Evolutionary conservation across 1,140 invertebrate species (phyloP).

Genomic region (Tetramorium alpestre): DNA sequence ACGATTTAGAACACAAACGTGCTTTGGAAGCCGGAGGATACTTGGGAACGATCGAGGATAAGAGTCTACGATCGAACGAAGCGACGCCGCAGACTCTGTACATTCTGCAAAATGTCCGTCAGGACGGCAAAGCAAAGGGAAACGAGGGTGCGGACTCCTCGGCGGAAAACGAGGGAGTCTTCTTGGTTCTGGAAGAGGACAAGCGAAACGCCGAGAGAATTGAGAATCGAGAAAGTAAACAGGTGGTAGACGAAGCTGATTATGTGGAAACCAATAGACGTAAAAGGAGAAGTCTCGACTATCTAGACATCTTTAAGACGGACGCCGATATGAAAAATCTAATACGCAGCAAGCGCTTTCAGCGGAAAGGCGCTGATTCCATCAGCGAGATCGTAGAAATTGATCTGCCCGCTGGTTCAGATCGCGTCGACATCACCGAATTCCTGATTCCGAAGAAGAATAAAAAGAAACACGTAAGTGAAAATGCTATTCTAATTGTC

Average conservation of each 20-base stretch:
- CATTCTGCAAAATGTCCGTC: slow-evolving; percentile 23
- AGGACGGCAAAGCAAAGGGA: neutral
- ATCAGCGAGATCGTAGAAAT: slow-evolving; percentile 82
- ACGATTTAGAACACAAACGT: slow-evolving; percentile 87
- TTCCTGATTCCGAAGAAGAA: slow-evolving; percentile 61
- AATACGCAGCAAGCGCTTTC: slow-evolving; percentile 59
- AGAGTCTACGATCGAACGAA: neutral
- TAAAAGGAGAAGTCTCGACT: slow-evolving; percentile 69
- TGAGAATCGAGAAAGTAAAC: slow-evolving; percentile 38
- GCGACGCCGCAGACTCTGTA: slow-evolving; percentile 23
- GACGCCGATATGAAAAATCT: slow-evolving; percentile 44
- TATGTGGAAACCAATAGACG: neutral
- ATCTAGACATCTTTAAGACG: slow-evolving; percentile 59
- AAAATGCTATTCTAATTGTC: slow-evolving; percentile 61
- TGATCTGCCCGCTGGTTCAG: slow-evolving; percentile 69
- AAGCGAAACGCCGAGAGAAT: slow-evolving; percentile 23
- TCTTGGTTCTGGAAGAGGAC: slow-evolving; percentile 50
- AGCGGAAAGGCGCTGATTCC: slow-evolving; percentile 77
- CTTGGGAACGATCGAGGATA: neutral
- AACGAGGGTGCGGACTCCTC: neutral
- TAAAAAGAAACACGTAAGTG: neutral
- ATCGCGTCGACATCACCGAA: slow-evolving; percentile 64
- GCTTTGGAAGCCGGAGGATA: slow-evolving; percentile 78
- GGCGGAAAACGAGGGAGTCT: neutral
- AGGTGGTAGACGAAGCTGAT: slow-evolving; percentile 6